A percentile compares a stretch with the other conserved stretches of the same genome.
These are phyloP conservation scores for Brachirus orientalis DNA, from an alignment of 2,113 vertebrate genomes.

Conservation along the genomic window DNA sequence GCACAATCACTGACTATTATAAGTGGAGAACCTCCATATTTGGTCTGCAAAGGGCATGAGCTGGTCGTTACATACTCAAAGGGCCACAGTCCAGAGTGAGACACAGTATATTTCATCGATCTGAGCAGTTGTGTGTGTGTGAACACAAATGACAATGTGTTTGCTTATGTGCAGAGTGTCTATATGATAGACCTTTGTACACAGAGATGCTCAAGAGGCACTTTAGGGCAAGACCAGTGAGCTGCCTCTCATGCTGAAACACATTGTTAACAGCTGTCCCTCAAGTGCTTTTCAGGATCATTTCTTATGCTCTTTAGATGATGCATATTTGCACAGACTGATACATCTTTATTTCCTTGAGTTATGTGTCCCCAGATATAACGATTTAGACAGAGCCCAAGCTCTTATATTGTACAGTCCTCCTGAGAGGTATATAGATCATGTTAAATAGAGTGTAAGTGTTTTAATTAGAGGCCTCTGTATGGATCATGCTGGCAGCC, in stretches of 20 bases:
- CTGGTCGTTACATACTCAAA: conserved; percentile 1
- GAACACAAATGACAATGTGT: conserved; percentile 14
- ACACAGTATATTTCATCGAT: conserved; percentile 1
- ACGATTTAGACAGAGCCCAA: background rate
- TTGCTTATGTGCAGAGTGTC: conserved; percentile 37
- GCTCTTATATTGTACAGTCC: conserved; percentile 18
- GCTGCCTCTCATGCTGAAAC: conserved; percentile 34
- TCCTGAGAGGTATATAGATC: conserved; percentile 12
- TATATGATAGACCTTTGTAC: conserved; percentile 49
- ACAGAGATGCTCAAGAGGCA: conserved; percentile 49
- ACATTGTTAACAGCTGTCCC: conserved; percentile 40
- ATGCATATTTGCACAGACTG: conserved; percentile 40
- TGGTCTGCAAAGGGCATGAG: conserved; percentile 5
- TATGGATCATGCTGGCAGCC: conserved; percentile 43
- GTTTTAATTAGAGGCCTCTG: conserved; percentile 53
- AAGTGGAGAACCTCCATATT: conserved; percentile 1
- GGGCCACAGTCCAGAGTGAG: conserved; percentile 6
- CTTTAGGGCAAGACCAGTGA: conserved; percentile 43
- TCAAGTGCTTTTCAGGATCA: conserved; percentile 42
- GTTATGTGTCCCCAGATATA: conserved; percentile 14
- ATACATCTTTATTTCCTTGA: conserved; percentile 17
- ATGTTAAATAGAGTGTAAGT: conserved; percentile 10
- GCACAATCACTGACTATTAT: background rate
- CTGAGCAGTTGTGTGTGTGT: conserved; percentile 5
- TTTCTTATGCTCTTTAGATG: conserved; percentile 29